Percentiles rank a stretch among this genome's conserved stretches.
Evolutionary conservation across 2,888 invertebrate species (phyloP).

Genomic region (Epistrophe eligans): DNA sequence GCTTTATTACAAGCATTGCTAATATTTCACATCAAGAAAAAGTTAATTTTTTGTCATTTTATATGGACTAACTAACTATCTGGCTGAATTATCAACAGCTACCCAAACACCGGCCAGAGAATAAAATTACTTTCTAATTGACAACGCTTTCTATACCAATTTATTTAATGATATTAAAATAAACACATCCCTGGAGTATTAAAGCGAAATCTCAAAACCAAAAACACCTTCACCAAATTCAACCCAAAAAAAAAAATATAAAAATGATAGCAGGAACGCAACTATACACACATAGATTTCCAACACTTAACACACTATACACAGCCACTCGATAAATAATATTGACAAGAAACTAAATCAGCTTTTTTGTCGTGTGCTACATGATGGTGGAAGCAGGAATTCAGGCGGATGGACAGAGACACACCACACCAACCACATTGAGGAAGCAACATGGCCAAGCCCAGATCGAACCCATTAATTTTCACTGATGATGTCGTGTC

Average conservation of each 20-base stretch:
- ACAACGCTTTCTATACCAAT: background rate
- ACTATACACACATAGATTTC: conserved; percentile 10
- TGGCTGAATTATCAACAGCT: no score
- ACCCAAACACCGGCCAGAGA: no score
- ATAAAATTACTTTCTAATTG: no score
- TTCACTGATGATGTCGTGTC: conserved; percentile 67
- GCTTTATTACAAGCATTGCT: no score
- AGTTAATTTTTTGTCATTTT: no score
- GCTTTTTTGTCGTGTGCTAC: conserved; percentile 38
- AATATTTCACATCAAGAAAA: no score
- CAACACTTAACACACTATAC: conserved; percentile 1
- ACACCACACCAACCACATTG: conserved; percentile 22
- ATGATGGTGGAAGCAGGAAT: background rate
- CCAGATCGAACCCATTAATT: conserved; percentile 71
- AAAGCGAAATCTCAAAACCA: conserved; percentile 2
- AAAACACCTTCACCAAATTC: background rate
- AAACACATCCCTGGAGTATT: background rate
- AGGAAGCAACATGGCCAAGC: conserved; percentile 61
- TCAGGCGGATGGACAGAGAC: conserved; percentile 21
- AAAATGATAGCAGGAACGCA: conserved; percentile 11
- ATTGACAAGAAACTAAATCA: conserved; percentile 72
- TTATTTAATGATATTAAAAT: background rate
- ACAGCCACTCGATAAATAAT: conserved; percentile 58
- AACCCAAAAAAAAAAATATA: background rate
- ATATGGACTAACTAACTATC: no score